Base-by-base conservation (phyloP, 2,888 invertebrate genomes). In the Athripsodes cinereus region DNA sequence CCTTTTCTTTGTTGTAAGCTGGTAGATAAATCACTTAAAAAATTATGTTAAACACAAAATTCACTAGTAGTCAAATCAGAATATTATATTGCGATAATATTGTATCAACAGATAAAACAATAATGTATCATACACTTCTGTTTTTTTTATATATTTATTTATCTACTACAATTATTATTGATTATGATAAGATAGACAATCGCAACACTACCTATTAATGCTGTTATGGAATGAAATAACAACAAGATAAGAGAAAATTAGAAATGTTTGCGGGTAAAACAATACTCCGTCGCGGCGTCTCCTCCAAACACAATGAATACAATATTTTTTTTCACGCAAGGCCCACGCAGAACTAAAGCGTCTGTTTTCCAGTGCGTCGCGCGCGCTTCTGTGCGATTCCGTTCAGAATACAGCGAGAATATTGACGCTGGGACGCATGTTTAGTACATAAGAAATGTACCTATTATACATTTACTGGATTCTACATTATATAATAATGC, bases 321-420 rank as follows among this genome's bases (percentile, higher is more conserved):
- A n/a, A n/a, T n/a, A n/a, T n/a, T n/a, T n/a, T n/a, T n/a, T n/a
- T n/a, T n/a, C n/a, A n/a, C n/a, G n/a, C n/a, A n/a, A n/a, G n/a
- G n/a, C n/a, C 8, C 40, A 13, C 13, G 40, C 40, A 40, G 16
- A n/a, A 8, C 40, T 2, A 13, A 13, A 13, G 51, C 56, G 57
- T 57, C 57, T 34, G 20, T 40, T 18, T 40, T 11, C 47, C 50
- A 19, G 18, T 21, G 50, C 49, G 55, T 55, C 55, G 49, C n/a
- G 50, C 49, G 55, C 55, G 50, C 18, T 50, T 21, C 49, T 51
- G 55, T 40, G 55, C 20, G 47, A 21, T 19, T 40, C 40, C 3
- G 40, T 40, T 8, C 40, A 13, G 40, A 40, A 40, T 26, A n/a
- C n/a, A n/a, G n/a, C n/a, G n/a, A n/a, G n/a, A n/a, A n/a, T 40